Conservation (phyloP, 2,113 vertebrate genomes). For the Arothron firmamentum region DNA sequence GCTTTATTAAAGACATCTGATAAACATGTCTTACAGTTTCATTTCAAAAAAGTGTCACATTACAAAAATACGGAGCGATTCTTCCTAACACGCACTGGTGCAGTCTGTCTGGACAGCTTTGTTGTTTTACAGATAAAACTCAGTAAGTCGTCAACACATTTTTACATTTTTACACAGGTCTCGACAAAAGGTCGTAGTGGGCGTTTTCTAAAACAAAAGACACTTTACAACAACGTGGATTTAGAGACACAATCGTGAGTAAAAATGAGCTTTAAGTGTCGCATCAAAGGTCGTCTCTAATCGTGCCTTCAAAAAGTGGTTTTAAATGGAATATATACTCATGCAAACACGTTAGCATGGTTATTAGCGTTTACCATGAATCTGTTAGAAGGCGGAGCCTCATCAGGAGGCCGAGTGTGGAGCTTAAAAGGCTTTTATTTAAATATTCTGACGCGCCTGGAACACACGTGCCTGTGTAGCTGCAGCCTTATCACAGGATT, state of each 20-base stretch:
- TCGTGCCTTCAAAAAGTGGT: constrained; percentile 44
- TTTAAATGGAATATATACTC: constrained; percentile 15
- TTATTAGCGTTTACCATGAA: constrained; percentile 3
- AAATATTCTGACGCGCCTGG: constrained; percentile 14
- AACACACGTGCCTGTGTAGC: not conserved
- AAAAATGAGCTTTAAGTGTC: not conserved
- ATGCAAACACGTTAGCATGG: constrained; percentile 13
- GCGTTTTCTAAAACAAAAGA: constrained; percentile 13
- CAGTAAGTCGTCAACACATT: constrained; percentile 47
- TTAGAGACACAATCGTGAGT: not conserved
- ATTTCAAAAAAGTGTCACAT: constrained; percentile 50
- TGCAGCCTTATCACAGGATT: constrained; percentile 32
- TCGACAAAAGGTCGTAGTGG: constrained; percentile 57
- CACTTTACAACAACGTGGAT: not conserved
- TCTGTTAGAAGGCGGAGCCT: constrained; percentile 17
- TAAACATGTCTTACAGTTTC: constrained; percentile 36
- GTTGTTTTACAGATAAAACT: constrained; percentile 21
- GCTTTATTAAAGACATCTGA: constrained; percentile 54
- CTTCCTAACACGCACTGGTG: constrained; percentile 29
- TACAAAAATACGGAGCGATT: constrained; percentile 58
- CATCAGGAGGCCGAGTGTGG: not conserved
- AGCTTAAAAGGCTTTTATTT: constrained; percentile 1
- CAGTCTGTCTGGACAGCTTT: constrained; percentile 39
- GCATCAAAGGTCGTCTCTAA: constrained; percentile 8
- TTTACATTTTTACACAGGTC: constrained; percentile 63